Evolutionary conservation across 2,797 vertebrate species (phyloP).

Genomic region (Apogon talboti): DNA sequence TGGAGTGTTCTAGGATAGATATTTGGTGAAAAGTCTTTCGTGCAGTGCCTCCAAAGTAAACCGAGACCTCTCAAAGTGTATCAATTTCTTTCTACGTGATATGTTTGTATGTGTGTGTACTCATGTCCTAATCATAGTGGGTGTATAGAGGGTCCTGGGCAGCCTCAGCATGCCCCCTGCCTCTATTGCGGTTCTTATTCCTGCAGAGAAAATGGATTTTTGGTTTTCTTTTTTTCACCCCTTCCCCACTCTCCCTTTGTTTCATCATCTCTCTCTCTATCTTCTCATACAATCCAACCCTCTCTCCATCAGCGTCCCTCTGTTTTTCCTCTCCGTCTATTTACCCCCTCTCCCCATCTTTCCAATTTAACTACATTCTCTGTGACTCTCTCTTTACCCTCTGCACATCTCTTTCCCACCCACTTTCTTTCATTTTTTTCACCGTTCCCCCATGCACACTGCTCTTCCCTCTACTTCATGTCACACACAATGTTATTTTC

Average conservation of each 20-base stretch:
- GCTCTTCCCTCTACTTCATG: conserved; percentile 5
- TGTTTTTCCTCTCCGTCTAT: conserved; percentile 23
- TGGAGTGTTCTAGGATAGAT: conserved; percentile 32
- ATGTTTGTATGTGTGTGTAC: conserved; percentile 20
- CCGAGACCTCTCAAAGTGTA: conserved; percentile 53
- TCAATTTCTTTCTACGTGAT: conserved; percentile 52
- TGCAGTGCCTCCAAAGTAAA: conserved; percentile 46
- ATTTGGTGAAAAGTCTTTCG: conserved; percentile 41
- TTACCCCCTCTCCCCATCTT: conserved; percentile 34
- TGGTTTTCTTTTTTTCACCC: conserved; percentile 39
- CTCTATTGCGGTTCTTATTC: conserved; percentile 50
- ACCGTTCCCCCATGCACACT: conserved; percentile 4
- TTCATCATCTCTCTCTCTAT: background rate
- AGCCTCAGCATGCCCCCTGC: conserved; percentile 35
- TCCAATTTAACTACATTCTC: conserved; percentile 49
- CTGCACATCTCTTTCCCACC: conserved; percentile 2
- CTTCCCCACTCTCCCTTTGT: conserved; percentile 26
- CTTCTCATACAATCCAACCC: conserved; percentile 14
- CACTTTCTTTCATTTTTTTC: conserved; percentile 32
- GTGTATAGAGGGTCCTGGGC: conserved; percentile 38
- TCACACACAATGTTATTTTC: conserved; percentile 53
- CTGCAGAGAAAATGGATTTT: conserved; percentile 72
- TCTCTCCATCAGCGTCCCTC: conserved; percentile 8
- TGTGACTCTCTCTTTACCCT: conserved; percentile 25
- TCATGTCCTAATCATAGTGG: conserved; percentile 47